phyloP scores from a whole-genome alignment of 2,113 vertebrate genomes.

The Triplophysa siluroides region DNA sequence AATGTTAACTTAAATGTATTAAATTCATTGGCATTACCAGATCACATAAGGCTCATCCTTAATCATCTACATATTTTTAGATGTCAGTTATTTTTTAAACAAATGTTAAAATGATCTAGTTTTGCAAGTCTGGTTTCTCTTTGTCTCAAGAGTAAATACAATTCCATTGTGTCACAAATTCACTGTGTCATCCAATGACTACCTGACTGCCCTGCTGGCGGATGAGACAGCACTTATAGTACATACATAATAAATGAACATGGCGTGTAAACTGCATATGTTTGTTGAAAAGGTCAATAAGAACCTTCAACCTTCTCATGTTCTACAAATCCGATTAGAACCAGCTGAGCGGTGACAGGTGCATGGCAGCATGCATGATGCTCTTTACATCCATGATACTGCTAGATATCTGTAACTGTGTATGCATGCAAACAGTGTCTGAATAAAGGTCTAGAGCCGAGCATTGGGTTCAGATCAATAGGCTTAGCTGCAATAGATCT shows the following conservation, averaged over 20 bases:
- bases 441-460: not conserved
- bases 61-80: not conserved
- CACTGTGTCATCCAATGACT: slow-evolving; percentile 7
- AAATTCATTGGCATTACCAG: no score
- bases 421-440: not conserved
- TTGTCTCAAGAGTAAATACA: no score
- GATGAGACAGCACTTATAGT: slow-evolving; percentile 49
- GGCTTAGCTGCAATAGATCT: slow-evolving; percentile 34
- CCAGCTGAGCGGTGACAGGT: not conserved
- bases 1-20: no score
- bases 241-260: slow-evolving; percentile 53
- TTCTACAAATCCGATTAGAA: not conserved
- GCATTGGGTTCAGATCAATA: slow-evolving; percentile 25
- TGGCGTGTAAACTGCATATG: slow-evolving; percentile 15
- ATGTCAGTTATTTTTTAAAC: not conserved
- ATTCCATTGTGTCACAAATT: not conserved
- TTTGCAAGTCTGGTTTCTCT: no score
- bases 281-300: slow-evolving; percentile 32
- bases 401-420: not conserved
- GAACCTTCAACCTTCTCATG: not conserved
- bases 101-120: not conserved
- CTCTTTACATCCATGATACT: not conserved
- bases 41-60: no score
- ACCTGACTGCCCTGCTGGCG: slow-evolving; percentile 28
- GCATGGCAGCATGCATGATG: not conserved